Conservation (phyloP, 2,113 vertebrate genomes). For the Phylloscopus whistleri region DNA sequence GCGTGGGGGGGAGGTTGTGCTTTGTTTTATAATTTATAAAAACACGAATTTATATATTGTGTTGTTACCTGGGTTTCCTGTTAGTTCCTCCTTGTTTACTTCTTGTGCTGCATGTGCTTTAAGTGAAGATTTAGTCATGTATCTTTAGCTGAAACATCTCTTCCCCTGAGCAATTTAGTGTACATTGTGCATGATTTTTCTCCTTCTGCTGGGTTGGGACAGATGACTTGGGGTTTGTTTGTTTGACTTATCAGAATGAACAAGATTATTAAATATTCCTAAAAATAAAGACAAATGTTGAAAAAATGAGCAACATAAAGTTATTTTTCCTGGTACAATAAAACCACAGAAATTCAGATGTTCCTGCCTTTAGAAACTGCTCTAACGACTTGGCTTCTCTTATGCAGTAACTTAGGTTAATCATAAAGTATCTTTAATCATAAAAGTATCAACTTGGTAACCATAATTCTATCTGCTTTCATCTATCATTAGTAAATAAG, state of each 20-base stretch:
- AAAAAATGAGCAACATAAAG: neutral
- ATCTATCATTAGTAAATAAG: neutral
- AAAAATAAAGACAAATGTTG: neutral
- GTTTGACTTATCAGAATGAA: neutral
- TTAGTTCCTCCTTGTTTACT: neutral
- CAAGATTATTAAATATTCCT: neutral
- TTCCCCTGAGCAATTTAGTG: neutral
- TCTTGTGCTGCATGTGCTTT: neutral
- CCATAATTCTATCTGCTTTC: neutral
- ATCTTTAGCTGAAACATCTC: neutral
- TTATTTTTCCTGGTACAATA: neutral
- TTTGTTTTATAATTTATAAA: neutral
- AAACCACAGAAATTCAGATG: neutral
- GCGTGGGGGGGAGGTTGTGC: accelerated
- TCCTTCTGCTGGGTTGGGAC: neutral
- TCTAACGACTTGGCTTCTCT: neutral
- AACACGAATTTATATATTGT: neutral
- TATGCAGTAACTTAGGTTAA: neutral
- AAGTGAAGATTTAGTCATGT: neutral
- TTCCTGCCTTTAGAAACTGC: neutral
- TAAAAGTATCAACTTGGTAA: neutral
- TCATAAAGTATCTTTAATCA: neutral
- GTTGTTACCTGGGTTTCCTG: neutral
- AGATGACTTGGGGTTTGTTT: neutral
- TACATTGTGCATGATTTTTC: neutral